phyloP scores from a whole-genome alignment of 2,113 vertebrate genomes.

The Empidonax alnorum region DNA sequence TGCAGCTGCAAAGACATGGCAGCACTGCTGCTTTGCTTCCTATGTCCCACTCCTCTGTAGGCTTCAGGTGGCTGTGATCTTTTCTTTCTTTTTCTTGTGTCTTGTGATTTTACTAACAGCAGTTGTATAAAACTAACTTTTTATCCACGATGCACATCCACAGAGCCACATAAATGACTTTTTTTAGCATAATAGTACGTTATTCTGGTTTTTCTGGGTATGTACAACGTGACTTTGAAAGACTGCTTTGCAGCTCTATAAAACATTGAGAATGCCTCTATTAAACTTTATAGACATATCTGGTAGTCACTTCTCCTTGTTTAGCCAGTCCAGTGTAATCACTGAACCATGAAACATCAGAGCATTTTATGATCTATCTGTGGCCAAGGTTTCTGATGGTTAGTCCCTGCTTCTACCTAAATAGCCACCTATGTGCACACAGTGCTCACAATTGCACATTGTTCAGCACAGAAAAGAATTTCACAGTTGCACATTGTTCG shows the following conservation, averaged over 20 bases:
- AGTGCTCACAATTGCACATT: background rate
- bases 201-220: background rate
- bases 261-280: background rate
- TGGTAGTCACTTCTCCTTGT: background rate
- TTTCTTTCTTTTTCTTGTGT: background rate
- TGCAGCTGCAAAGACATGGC: background rate
- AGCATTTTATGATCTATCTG: background rate
- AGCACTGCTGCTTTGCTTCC: background rate
- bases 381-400: background rate
- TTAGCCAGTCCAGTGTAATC: background rate
- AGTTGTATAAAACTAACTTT: background rate
- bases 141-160: background rate
- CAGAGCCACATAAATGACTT: background rate
- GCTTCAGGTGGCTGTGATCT: background rate
- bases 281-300: background rate
- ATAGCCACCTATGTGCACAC: background rate
- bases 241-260: background rate
- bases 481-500: background rate
- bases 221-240: background rate
- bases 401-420: background rate
- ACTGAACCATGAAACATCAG: background rate
- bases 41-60: background rate
- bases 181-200: background rate
- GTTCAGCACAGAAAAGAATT: background rate
- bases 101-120: background rate